A percentile compares a stretch with the other conserved stretches of the same genome.
phyloP scores from a whole-genome alignment of 2,888 invertebrate genomes.

The Leptogaster cylindrica region DNA sequence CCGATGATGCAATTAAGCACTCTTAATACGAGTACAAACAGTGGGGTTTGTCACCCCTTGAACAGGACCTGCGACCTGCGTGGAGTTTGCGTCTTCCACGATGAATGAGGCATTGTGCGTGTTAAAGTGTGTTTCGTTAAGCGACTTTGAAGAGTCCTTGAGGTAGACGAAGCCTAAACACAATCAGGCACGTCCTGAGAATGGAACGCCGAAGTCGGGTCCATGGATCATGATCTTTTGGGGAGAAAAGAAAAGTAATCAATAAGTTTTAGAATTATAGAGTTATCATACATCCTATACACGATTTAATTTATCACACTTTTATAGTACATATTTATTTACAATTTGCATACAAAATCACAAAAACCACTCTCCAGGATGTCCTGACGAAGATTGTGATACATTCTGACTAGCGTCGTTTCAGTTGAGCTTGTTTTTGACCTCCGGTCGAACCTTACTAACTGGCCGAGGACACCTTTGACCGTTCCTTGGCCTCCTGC shows the following conservation, averaged over 20 bases:
- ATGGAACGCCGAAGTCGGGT: too few relatives aligned
- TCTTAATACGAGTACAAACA: slow-evolving; percentile 36
- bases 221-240: neutral
- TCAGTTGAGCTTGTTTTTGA: neutral
- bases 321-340: slow-evolving; percentile 43
- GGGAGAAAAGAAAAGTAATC: neutral
- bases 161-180: neutral
- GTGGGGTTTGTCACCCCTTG: slow-evolving; percentile 11
- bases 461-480: slow-evolving; percentile 49
- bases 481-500: slow-evolving; percentile 75
- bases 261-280: too few relatives aligned
- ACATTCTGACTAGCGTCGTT: slow-evolving; percentile 45
- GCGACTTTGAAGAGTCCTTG: slow-evolving; percentile 1
- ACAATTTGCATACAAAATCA: slow-evolving; percentile 46
- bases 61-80: neutral
- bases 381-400: slow-evolving; percentile 36
- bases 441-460: slow-evolving; percentile 15
- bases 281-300: slow-evolving; percentile 41
- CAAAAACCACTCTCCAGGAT: slow-evolving; percentile 27
- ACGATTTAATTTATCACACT: slow-evolving; percentile 47
- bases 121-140: slow-evolving; percentile 32
- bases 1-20: slow-evolving; percentile 34
- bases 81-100: too few relatives aligned
- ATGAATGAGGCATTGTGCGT: slow-evolving; percentile 19
- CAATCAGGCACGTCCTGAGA: neutral